phyloP scores from a whole-genome alignment of 2,113 vertebrate species.

The Chaetura pelagica region DNA sequence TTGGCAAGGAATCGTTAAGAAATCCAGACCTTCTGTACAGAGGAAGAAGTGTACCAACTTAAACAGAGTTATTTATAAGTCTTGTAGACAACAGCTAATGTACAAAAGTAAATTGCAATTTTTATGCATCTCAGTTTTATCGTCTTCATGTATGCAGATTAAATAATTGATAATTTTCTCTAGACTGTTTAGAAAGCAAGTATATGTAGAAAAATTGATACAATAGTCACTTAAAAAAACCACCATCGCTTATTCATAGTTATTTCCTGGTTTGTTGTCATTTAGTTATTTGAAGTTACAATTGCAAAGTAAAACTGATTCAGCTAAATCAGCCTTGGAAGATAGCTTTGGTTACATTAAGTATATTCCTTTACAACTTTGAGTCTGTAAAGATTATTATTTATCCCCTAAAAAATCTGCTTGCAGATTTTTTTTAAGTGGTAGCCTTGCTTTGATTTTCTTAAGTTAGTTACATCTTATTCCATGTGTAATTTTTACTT shows the following conservation, averaged over 20 bases:
- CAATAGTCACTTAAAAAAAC: not conserved
- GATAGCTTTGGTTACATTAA: not conserved
- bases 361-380: not conserved
- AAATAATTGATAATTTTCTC: not conserved
- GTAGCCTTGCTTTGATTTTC: not conserved
- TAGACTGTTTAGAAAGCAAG: not conserved
- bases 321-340: not conserved
- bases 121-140: not conserved
- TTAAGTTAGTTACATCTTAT: not conserved
- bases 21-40: not conserved
- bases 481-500: not conserved
- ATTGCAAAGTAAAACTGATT: not conserved
- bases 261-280: not conserved
- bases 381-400: not conserved
- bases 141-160: not conserved
- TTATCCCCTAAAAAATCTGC: not conserved
- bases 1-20: not conserved
- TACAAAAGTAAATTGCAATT: not conserved
- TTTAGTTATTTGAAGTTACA: not conserved
- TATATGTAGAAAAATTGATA: not conserved
- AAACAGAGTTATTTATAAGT: not conserved
- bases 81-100: not conserved
- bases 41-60: not conserved
- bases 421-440: not conserved
- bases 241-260: not conserved